These are phyloP conservation scores for Sesia apiformis DNA, from an alignment of 2,888 invertebrate genomes.

Conservation along the genomic window DNA sequence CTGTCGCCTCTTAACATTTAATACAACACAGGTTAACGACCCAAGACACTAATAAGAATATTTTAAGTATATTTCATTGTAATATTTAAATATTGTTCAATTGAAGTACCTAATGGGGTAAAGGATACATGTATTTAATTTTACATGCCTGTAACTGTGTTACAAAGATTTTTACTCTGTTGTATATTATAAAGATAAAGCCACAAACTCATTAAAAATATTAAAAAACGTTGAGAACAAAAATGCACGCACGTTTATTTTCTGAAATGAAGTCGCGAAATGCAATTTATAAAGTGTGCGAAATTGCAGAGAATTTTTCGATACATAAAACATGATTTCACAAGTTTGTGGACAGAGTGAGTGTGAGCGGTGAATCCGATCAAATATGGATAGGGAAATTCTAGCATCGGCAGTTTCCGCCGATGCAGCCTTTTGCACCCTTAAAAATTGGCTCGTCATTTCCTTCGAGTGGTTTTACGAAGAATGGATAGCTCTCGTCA, in stretches of 20 bases:
- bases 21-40: no score
- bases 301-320: conserved; percentile 24
- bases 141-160: background rate
- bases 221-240: no score
- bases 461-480: conserved; percentile 9
- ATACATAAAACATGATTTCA: conserved; percentile 31
- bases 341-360: conserved; percentile 32
- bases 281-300: background rate
- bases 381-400: conserved; percentile 50
- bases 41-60: no score
- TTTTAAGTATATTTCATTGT: no score
- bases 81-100: no score
- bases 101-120: no score
- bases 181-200: background rate
- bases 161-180: background rate
- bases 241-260: background rate
- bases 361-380: conserved; percentile 50
- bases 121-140: no score
- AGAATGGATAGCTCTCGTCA: background rate
- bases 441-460: conserved; percentile 29
- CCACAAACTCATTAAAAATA: no score
- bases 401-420: conserved; percentile 25
- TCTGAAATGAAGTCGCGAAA: background rate
- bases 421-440: conserved; percentile 30
- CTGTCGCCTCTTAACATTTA: no score